Percentiles rank a stretch among this genome's conserved stretches.
Conservation (phyloP, 30 jellyfish, hydroid and myxozoan genomes). For the Mastigias papua region DNA sequence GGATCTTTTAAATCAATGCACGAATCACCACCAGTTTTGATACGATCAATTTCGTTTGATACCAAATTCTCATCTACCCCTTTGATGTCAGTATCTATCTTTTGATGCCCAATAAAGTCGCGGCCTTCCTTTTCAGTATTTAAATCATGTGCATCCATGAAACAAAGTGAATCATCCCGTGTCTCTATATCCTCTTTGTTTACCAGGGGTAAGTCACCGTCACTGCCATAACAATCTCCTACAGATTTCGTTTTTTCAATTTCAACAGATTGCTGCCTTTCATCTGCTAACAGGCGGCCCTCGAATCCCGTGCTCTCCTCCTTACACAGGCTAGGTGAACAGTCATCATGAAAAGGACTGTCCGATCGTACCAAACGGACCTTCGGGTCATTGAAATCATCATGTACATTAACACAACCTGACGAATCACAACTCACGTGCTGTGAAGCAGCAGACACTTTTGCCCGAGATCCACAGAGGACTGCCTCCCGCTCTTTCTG, state of each 20-base stretch:
- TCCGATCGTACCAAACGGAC: neutral
- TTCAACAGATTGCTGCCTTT: neutral
- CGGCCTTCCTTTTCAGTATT: neutral
- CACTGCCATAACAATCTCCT: neutral
- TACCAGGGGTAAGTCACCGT: no score
- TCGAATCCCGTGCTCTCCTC: neutral
- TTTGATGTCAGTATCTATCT: neutral
- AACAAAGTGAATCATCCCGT: neutral
- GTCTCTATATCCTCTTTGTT: no score
- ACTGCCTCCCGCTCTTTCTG: constrained; percentile 55
- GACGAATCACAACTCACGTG: neutral
- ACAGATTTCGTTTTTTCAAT: neutral
- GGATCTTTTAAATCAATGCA: neutral
- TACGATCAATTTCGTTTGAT: neutral
- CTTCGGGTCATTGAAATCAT: neutral
- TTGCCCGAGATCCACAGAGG: constrained; percentile 13
- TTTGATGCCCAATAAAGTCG: neutral
- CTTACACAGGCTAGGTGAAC: neutral
- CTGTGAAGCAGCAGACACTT: neutral
- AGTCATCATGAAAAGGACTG: no score
- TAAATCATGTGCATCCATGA: neutral
- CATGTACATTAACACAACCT: neutral
- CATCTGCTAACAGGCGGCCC: no score
- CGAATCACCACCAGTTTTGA: neutral
- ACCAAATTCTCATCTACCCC: neutral